Evolutionary conservation across 2,113 vertebrate species (phyloP).

Genomic region (Melanerpes aurifrons): DNA sequence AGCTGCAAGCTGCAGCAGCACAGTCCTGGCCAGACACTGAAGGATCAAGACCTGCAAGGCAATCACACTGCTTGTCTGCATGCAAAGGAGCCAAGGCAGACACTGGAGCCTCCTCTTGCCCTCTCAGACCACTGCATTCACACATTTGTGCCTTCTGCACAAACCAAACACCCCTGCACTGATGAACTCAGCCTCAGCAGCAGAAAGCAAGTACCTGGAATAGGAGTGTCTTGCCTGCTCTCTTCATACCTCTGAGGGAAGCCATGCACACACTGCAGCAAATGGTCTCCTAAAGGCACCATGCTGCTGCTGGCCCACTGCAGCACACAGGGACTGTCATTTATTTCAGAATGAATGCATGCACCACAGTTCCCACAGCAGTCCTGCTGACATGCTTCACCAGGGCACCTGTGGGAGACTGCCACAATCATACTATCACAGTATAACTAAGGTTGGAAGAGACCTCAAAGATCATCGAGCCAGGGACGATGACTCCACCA

Average conservation of each 20-base stretch:
- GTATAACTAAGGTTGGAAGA: too few relatives aligned
- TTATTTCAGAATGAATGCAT: background rate
- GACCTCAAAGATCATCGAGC: too few relatives aligned
- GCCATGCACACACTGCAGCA: background rate
- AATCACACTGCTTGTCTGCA: background rate
- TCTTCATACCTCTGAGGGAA: background rate
- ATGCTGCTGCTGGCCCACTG: accelerated
- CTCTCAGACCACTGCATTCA: background rate
- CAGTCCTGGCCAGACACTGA: background rate
- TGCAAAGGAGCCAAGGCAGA: background rate
- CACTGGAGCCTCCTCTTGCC: background rate
- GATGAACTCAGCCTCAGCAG: background rate
- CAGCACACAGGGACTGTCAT: background rate
- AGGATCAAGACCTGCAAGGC: background rate
- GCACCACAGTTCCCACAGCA: background rate
- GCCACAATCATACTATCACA: background rate
- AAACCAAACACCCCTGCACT: background rate
- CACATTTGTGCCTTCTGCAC: background rate
- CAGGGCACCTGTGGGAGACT: background rate
- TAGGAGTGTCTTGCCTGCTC: background rate
- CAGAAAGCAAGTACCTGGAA: background rate
- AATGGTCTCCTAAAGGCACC: background rate
- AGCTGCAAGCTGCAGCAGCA: background rate
- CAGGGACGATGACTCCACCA: too few relatives aligned
- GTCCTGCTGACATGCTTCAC: background rate